Evolutionary conservation across 1,140 invertebrate genomes (phyloP), one percentile per base, ranked within the genome.

Genomic region (Archivesica marissinica): DNA sequence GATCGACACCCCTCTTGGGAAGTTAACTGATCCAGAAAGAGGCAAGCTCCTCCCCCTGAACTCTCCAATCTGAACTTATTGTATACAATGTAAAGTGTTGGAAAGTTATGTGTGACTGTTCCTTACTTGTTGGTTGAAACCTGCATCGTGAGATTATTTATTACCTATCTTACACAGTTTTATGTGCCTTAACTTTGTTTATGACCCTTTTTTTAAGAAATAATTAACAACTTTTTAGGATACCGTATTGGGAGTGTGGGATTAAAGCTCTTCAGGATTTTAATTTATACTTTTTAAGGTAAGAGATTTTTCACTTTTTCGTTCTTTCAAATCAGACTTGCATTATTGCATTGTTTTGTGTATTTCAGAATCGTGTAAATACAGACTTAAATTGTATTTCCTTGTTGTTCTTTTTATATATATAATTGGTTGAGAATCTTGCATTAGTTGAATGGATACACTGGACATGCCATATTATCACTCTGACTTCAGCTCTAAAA

Each of bases 171-270:
- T 70, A 81, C 41, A 38, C 20, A 56, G 74, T 68, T 81, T 81
- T 81, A 81, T 81, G 78, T 81, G 78, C 66, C n/a, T 70, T 50
- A 47, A 70, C 61, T 41, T 83, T 83, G 80, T 83, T 83, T 83
- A 83, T 83, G 80, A 75, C 54, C 39, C 44, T 61, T 64, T 52
- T 68, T 59, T 77, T n/a, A n/a, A 77, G 35, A 6, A 28, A 70
- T 28, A 81, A 81, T 68, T 81, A 41, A 76, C 47, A 76, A 25
- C 39, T 17, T 38, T 4, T 20, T 15, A 30, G 74, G 54, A 56
- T 76, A 76, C 28, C 74, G 33, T 54, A 23, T 72, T 23, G 68
- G 68, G 68, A 72, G 23, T 47, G 68, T 13, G 44, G 68, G 68
- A 47, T 72, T 72, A 30, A 72, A 17, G 41, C 33, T 72, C 28